Evolutionary conservation across 1,140 invertebrate species (phyloP).

Genomic region (Drosophila paulistorum): DNA sequence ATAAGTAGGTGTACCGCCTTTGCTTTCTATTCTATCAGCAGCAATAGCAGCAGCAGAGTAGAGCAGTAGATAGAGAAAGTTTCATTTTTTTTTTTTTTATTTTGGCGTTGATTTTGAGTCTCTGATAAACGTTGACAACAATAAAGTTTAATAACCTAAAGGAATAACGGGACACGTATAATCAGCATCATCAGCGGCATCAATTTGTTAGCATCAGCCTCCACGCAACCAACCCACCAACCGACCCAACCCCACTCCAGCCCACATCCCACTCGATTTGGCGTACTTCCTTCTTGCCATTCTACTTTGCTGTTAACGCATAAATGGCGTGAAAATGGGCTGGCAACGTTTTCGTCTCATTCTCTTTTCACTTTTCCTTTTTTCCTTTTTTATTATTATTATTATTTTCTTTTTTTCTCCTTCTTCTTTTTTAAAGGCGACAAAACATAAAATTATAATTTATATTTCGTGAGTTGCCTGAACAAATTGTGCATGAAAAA

Average conservation of each 20-base stretch:
- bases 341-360: not conserved
- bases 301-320: constrained; percentile 62
- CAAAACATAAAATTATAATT: constrained; percentile 62
- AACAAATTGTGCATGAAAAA: constrained; percentile 67
- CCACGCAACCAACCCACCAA: not conserved
- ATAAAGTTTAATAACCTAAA: constrained; percentile 79
- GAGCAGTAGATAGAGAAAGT: not conserved
- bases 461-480: constrained; percentile 56
- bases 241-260: not conserved
- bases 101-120: constrained; percentile 9
- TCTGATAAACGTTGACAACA: constrained; percentile 63
- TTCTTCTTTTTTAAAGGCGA: constrained; percentile 28
- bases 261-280: not conserved
- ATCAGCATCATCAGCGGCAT: constrained; percentile 76
- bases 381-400: constrained; percentile 16
- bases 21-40: constrained; percentile 1
- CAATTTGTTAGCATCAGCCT: constrained; percentile 46
- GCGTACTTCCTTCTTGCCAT: not conserved
- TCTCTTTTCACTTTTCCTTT: not conserved
- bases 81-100: not conserved
- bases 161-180: constrained; percentile 63
- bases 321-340: constrained; percentile 78
- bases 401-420: constrained; percentile 15
- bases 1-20: constrained; percentile 1
- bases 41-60: not conserved